These are phyloP conservation scores for Ploceus nigricollis DNA, from an alignment of 2,113 vertebrate species.

Conservation along the genomic window DNA sequence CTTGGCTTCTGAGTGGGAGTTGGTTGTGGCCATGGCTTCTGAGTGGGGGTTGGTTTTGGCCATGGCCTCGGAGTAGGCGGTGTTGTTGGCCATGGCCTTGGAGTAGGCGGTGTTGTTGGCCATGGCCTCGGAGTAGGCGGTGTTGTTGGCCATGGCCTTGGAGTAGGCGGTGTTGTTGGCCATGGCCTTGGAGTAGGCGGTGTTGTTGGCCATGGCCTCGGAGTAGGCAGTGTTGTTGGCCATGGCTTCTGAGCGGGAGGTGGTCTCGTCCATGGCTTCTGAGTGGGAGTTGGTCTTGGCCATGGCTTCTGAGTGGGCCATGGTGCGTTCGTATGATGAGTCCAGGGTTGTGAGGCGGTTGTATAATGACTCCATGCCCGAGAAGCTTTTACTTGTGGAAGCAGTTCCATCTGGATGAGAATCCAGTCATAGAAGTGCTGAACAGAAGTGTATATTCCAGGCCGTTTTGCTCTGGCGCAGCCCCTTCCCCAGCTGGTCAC, in stretches of 20 bases:
- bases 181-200: background rate
- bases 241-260: rapidly evolving
- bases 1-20: background rate
- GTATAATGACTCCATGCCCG: background rate
- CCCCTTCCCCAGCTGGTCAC: background rate
- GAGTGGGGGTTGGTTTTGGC: background rate
- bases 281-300: background rate
- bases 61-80: rapidly evolving
- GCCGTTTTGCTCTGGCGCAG: background rate
- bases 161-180: rapidly evolving
- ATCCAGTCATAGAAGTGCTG: background rate
- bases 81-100: rapidly evolving
- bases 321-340: rapidly evolving
- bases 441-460: background rate
- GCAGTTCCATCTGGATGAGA: background rate
- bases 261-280: rapidly evolving
- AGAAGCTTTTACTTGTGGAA: background rate
- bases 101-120: background rate
- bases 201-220: background rate
- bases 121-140: rapidly evolving
- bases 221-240: rapidly evolving
- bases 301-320: background rate
- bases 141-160: rapidly evolving
- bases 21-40: background rate
- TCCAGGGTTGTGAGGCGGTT: background rate